Percentiles rank a stretch among this genome's conserved stretches.
These are phyloP conservation scores for Leistus spinibarbis DNA, from an alignment of 2,888 invertebrate species.

Conservation along the genomic window DNA sequence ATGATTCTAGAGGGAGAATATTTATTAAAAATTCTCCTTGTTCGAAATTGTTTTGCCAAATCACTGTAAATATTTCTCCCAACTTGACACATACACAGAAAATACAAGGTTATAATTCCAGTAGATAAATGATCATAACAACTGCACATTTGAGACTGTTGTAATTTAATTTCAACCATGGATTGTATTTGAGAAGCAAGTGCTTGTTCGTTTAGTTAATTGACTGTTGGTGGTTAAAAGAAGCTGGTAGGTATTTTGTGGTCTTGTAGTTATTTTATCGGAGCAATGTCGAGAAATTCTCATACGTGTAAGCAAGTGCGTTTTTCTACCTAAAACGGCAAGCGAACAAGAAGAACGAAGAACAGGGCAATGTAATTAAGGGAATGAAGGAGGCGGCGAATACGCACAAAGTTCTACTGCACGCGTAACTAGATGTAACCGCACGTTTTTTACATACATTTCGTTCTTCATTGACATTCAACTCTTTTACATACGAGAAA, in stretches of 20 bases:
- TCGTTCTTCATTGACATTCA: not conserved
- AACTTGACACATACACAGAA: no score
- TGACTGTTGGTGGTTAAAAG: conserved; percentile 48
- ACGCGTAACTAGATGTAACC: not conserved
- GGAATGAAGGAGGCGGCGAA: not conserved
- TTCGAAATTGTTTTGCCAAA: no score
- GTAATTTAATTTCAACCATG: not conserved
- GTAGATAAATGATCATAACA: no score
- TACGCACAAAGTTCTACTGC: not conserved
- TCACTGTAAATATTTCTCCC: no score
- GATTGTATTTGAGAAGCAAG: conserved; percentile 46
- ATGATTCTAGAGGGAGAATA: no score
- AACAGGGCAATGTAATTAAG: not conserved
- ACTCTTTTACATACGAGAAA: not conserved
- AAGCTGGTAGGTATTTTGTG: not conserved
- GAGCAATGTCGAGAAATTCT: conserved; percentile 17
- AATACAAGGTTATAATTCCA: no score
- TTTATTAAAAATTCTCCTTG: no score
- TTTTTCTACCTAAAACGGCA: conserved; percentile 19
- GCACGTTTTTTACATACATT: not conserved
- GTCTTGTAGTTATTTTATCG: not conserved
- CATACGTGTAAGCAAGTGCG: conserved; percentile 18
- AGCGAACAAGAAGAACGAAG: not conserved
- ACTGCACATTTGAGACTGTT: no score
- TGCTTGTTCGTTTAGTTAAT: conserved; percentile 49